Conservation (phyloP, 2,888 invertebrate genomes). For the Drosophila multiciliata region DNA sequence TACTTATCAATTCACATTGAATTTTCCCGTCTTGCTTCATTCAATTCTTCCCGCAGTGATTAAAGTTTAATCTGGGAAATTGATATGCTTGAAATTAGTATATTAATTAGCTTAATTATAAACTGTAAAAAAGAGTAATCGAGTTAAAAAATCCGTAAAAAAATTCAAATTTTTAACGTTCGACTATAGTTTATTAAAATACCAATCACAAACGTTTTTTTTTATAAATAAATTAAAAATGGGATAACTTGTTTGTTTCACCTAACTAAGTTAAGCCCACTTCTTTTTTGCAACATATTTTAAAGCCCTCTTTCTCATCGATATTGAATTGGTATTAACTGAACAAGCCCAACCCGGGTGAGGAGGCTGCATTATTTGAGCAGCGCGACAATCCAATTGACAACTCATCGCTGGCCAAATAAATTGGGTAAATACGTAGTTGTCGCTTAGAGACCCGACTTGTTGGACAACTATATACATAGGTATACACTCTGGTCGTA, state of each 20-base stretch:
- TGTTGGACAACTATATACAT: constrained; percentile 36
- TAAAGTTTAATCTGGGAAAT: constrained; percentile 30
- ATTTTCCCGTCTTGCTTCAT: neutral
- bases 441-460: constrained; percentile 19
- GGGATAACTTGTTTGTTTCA: neutral
- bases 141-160: neutral
- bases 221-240: neutral
- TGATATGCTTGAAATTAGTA: constrained; percentile 15
- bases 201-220: neutral
- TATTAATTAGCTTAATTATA: constrained; percentile 22
- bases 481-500: neutral
- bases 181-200: neutral
- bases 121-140: neutral
- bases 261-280: neutral
- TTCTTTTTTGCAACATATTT: neutral
- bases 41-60: constrained; percentile 8
- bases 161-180: neutral
- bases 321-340: constrained; percentile 15
- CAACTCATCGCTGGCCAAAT: constrained; percentile 37
- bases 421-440: constrained; percentile 29
- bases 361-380: constrained; percentile 18
- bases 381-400: constrained; percentile 34
- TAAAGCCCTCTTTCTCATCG: neutral
- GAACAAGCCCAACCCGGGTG: neutral
- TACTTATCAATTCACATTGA: constrained; percentile 8